Evolutionary conservation across 2,888 invertebrate genomes (phyloP), one percentile per base, ranked within the genome.

Genomic region (Drosophila ezoana): DNA sequence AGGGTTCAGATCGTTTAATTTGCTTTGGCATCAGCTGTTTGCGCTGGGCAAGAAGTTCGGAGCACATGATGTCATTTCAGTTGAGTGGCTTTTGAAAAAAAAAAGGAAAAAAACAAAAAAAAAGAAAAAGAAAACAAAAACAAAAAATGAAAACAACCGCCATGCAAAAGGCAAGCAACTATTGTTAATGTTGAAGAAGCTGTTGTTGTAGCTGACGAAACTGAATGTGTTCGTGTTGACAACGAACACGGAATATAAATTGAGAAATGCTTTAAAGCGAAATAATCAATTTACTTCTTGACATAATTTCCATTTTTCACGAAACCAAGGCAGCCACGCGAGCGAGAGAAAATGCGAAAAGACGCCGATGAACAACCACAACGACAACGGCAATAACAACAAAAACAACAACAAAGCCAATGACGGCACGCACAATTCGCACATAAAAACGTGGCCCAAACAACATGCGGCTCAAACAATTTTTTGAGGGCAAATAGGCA

Each of bases 261-360:
- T 87, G 89, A 88, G 90, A 91, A 90, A 91, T 91, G 90, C 90
- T 89, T 85, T 87, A 89, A 89, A 90, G 91, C 90, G 90, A 89
- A 91, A 90, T 90, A 90, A 91, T 90, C 90, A 91, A 90, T 91
- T 90, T 86, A 86, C 89, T 84, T 91, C 83, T 87, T 91, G 90
- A 91, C 90, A 91, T 85, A 91, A 90, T 90, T 90, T 91, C 91
- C 90, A 90, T 90, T 90, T 91, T 90, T 91, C 91, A 90, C 84
- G 79, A 81, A 82, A 77, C 79, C 63, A 79, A 85, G 67, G 77
- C 89, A 82, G 74, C 83, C 81, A 88, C 81, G 83, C 86, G 86
- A 82, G 49, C 49, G 20, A 52, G 49, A 59, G 53, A 73, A 76
- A 81, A 67, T 66, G 58, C 38, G 38, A 56, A 51, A 66, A 70